A percentile compares a stretch with the other conserved stretches of the same genome.
Conservation (phyloP, 2,797 vertebrate genomes). For the Rhinichthys osculus region DNA sequence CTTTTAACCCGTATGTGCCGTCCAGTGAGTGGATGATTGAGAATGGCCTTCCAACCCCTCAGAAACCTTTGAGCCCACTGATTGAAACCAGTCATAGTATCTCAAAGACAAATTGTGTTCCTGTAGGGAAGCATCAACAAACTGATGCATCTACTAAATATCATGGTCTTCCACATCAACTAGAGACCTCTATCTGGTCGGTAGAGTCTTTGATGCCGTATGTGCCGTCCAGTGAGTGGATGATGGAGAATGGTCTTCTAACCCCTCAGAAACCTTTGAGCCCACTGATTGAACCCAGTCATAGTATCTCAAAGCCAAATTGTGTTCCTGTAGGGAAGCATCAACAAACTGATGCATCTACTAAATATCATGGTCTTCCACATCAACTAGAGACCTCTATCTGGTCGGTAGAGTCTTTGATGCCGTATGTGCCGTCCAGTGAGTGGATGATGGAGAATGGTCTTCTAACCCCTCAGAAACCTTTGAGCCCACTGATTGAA, state of each 20-base stretch:
- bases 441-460: slow-evolving; percentile 63
- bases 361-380: slow-evolving; percentile 54
- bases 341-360: slow-evolving; percentile 15
- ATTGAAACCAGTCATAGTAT: slow-evolving; percentile 18
- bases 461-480: slow-evolving; percentile 47
- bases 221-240: slow-evolving; percentile 64
- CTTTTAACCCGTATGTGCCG: slow-evolving; percentile 64
- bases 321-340: background rate
- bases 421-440: slow-evolving; percentile 64
- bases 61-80: slow-evolving; percentile 19
- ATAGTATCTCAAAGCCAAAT: background rate
- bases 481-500: slow-evolving; percentile 18
- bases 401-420: slow-evolving; percentile 75
- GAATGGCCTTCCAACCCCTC: slow-evolving; percentile 55
- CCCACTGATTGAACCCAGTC: slow-evolving; percentile 17
- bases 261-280: slow-evolving; percentile 51
- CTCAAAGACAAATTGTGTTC: background rate
- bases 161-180: slow-evolving; percentile 38
- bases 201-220: slow-evolving; percentile 68
- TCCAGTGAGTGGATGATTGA: slow-evolving; percentile 63
- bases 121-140: slow-evolving; percentile 27
- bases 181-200: slow-evolving; percentile 73
- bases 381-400: slow-evolving; percentile 57
- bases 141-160: slow-evolving; percentile 30
- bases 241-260: slow-evolving; percentile 54